Base-by-base conservation (phyloP, 2,888 invertebrate species). In the Drepana falcataria region DNA sequence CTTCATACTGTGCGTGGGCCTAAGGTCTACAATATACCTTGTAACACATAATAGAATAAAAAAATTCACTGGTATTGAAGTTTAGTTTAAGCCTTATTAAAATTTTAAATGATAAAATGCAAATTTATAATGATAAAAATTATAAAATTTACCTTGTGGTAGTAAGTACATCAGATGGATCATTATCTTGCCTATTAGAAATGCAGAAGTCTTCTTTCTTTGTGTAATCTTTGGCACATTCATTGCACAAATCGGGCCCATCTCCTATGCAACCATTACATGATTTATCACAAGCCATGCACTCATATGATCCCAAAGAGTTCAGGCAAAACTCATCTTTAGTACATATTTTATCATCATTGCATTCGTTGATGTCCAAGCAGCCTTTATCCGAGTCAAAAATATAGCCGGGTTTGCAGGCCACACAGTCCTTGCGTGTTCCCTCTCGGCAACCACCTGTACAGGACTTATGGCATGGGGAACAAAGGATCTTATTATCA, bases 161-260 rank as follows among this genome's bases (percentile, higher is more conserved):
- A 2, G 88, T 83, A 9, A 88, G 66, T 53, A 73, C 74, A 47
- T 87, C 83, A 0, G 77, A 65, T 4, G 79, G 77, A n/a, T 87
- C 84, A n/a, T 83, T 81, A 34, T 78, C 78, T 35, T 77, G 81
- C 52, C 80, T 87, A 84, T 93, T 92, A 92, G 96, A 94, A 59
- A 95, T 90, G 84, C 98, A 98, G 63, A 95, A 92, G 60, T 95
- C 95, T 57, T 95, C 95, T 62, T 94, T 93, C 60, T 94, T 91
- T 6, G 92, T 89, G 79, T 93, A 97, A 4, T 95, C 96, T 21
- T 92, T 86, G 0, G 95, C 95, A 91, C 98, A 98, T 73, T 93
- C 91, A 40, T 92, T 90, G 83, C 98, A 98, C 94, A 96, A 96
- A 79, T 98, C 97, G 0, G 97, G 96, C 0, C 98, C 98, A 81